phyloP scores from a whole-genome alignment of 2,888 invertebrate species.

The Drosophila parthenogenetica region DNA sequence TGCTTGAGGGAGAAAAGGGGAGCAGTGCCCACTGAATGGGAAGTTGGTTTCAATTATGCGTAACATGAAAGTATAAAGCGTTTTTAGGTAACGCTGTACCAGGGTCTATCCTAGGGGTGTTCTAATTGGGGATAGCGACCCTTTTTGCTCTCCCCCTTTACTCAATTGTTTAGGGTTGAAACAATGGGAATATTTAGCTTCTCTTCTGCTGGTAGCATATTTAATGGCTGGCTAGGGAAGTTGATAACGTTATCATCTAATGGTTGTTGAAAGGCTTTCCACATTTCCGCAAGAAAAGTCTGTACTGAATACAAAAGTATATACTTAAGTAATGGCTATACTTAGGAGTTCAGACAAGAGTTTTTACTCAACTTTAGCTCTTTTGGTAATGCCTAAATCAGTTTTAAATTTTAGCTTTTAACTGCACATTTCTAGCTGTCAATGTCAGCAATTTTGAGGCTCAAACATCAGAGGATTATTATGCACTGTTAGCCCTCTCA shows the following conservation, averaged over 20 bases:
- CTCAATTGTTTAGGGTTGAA: constrained; percentile 33
- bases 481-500: constrained; percentile 2
- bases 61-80: constrained; percentile 65
- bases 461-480: constrained; percentile 23
- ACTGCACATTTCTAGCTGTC: constrained; percentile 1
- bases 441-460: constrained; percentile 12
- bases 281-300: background rate
- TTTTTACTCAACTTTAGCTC: background rate
- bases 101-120: constrained; percentile 33
- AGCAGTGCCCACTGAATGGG: constrained; percentile 64
- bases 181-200: background rate
- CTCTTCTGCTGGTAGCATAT: constrained; percentile 8
- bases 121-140: constrained; percentile 59
- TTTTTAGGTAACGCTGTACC: constrained; percentile 29
- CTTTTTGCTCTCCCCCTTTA: constrained; percentile 16
- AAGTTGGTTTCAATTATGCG: constrained; percentile 77
- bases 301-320: background rate
- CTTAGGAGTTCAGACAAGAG: too few relatives aligned
- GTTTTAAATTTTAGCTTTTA: too few relatives aligned
- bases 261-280: constrained; percentile 38
- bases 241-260: constrained; percentile 46
- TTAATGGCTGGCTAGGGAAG: constrained; percentile 21
- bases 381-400: too few relatives aligned
- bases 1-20: constrained; percentile 3
- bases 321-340: background rate